These are phyloP conservation scores for Smittia sp. DNA, from an alignment of 2,888 invertebrate genomes.

Conservation along the genomic window DNA sequence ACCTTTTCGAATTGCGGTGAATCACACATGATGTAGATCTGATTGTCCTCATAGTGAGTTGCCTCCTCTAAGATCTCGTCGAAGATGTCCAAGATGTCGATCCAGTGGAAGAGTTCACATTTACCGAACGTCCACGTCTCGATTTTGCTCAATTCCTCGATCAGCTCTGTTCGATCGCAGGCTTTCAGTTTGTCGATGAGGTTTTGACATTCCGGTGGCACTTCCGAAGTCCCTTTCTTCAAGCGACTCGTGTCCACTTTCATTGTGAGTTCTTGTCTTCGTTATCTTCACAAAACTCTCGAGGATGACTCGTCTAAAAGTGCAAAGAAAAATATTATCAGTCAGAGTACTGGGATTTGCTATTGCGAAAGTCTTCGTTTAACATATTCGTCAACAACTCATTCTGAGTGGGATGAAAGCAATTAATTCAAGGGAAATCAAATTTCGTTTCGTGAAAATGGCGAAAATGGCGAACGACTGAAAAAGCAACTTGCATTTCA, in stretches of 20 bases:
- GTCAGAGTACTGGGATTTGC: neutral
- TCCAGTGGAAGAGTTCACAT: slow-evolving; percentile 84
- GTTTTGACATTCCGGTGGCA: slow-evolving; percentile 73
- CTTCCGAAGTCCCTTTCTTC: slow-evolving; percentile 80
- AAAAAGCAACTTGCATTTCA: neutral
- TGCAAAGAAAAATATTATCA: neutral
- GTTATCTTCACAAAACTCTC: neutral
- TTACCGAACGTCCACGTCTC: slow-evolving; percentile 83
- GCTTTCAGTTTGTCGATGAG: slow-evolving; percentile 70
- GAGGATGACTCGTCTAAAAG: slow-evolving; percentile 35
- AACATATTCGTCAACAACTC: neutral
- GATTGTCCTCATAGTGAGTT: slow-evolving; percentile 49
- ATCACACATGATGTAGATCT: slow-evolving; percentile 60
- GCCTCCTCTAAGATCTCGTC: slow-evolving; percentile 73
- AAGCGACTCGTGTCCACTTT: slow-evolving; percentile 77
- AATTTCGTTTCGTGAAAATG: slow-evolving; percentile 21
- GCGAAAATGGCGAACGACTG: slow-evolving; percentile 17
- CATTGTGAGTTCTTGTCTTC: slow-evolving; percentile 55
- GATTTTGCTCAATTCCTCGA: slow-evolving; percentile 67
- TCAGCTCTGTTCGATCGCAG: slow-evolving; percentile 64
- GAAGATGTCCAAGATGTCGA: slow-evolving; percentile 74
- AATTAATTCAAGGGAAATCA: neutral
- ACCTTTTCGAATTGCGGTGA: slow-evolving; percentile 62
- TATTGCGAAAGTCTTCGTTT: neutral
- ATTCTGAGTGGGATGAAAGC: neutral